Percentiles rank a stretch among this genome's conserved stretches.
Evolutionary conservation across 2,888 invertebrate species (phyloP).

Genomic region (Litoditis marina): DNA sequence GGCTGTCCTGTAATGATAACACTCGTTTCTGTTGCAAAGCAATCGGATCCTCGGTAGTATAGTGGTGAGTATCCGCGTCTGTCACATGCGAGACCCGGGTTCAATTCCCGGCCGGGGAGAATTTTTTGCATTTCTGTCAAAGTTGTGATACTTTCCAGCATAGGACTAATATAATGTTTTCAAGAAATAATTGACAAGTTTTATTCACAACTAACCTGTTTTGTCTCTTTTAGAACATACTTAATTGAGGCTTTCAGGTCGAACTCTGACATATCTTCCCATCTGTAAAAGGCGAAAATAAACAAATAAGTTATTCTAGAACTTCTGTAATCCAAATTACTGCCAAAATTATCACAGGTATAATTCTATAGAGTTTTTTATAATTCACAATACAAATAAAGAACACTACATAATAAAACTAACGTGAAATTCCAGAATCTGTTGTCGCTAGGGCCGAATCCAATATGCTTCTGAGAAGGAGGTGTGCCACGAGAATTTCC

Average conservation of each 20-base stretch:
- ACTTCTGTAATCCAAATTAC: neutral
- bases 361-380: neutral
- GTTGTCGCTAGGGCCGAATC: conserved; percentile 61
- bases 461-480: conserved; percentile 72
- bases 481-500: conserved; percentile 80
- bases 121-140: too few species aligned
- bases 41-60: too few species aligned
- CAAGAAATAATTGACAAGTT: neutral
- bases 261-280: conserved; percentile 80
- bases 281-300: conserved; percentile 67
- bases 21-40: neutral
- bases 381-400: neutral
- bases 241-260: conserved; percentile 82
- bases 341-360: neutral
- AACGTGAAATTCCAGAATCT: conserved; percentile 45
- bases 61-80: too few species aligned
- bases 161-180: neutral
- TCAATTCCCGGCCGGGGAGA: too few species aligned
- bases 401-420: neutral
- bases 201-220: conserved; percentile 57
- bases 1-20: conserved; percentile 68
- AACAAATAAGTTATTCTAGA: too few species aligned
- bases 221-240: conserved; percentile 69
- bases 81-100: too few species aligned
- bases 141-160: conserved; percentile 1